Percentiles rank a stretch among this genome's conserved stretches.
These are phyloP conservation scores for Mythimna impura DNA, from an alignment of 2,888 invertebrate species.

Conservation along the genomic window DNA sequence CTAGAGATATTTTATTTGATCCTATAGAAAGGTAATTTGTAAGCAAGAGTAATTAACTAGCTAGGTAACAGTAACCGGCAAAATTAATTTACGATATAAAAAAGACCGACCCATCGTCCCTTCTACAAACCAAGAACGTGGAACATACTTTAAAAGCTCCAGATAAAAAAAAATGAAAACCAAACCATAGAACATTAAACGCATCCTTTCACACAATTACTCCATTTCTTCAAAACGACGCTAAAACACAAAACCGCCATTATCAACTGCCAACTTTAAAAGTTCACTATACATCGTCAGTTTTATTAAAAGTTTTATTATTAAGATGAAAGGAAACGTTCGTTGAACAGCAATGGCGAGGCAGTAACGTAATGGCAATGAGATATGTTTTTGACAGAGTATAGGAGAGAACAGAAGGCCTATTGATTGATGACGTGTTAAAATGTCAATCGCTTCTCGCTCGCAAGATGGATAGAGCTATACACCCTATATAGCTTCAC, in stretches of 20 bases:
- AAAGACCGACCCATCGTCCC: not conserved
- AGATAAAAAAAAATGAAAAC: constrained; percentile 25
- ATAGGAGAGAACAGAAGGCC: constrained; percentile 13
- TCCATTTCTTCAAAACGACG: constrained; percentile 50
- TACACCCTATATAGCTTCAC: too few species aligned
- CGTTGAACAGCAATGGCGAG: constrained; percentile 60
- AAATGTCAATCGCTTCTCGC: too few species aligned
- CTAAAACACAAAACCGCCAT: constrained; percentile 58
- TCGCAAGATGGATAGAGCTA: too few species aligned
- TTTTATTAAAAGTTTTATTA: constrained; percentile 54
- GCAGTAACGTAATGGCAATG: constrained; percentile 45
- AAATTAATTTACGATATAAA: not conserved
- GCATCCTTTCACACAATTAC: constrained; percentile 50
- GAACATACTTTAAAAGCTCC: not conserved
- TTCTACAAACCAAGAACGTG: not conserved
- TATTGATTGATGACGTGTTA: not conserved
- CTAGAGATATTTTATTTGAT: too few species aligned
- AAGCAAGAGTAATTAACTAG: too few species aligned
- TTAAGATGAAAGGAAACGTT: constrained; percentile 61
- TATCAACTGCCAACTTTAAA: constrained; percentile 35
- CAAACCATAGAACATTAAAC: constrained; percentile 42
- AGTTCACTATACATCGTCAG: constrained; percentile 58
- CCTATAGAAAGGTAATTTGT: too few species aligned
- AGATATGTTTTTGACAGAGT: constrained; percentile 31
- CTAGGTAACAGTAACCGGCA: not conserved